These are phyloP conservation scores for Parochlus steinenii DNA, from an alignment of 2,888 invertebrate genomes.

Conservation along the genomic window DNA sequence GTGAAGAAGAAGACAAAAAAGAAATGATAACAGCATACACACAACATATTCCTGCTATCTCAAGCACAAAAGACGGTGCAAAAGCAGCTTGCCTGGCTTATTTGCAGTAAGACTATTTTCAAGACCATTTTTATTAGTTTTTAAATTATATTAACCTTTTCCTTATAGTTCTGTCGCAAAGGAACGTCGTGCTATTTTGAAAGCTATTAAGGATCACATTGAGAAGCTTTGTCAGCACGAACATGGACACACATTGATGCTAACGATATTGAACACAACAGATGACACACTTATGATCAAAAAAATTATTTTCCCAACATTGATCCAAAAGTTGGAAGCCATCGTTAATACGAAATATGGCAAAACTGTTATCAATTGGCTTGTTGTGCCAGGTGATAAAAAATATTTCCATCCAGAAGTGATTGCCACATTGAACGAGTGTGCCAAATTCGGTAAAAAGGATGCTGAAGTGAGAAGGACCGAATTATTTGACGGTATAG, in stretches of 20 bases:
- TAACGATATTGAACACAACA: slow-evolving; percentile 71
- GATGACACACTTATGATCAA: slow-evolving; percentile 86
- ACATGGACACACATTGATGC: slow-evolving; percentile 65
- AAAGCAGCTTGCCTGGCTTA: slow-evolving; percentile 61
- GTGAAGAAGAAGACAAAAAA: slow-evolving; percentile 45
- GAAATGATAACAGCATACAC: slow-evolving; percentile 62
- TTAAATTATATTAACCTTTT: too few relatives aligned
- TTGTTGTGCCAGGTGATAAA: slow-evolving; percentile 66
- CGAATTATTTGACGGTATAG: slow-evolving; percentile 52
- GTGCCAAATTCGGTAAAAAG: slow-evolving; percentile 60
- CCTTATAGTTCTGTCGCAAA: slow-evolving; percentile 2
- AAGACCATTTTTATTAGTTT: neutral
- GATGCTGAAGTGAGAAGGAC: slow-evolving; percentile 43
- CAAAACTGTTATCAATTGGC: slow-evolving; percentile 69
- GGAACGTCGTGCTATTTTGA: slow-evolving; percentile 51
- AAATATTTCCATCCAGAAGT: slow-evolving; percentile 70
- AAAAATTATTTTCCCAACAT: slow-evolving; percentile 58
- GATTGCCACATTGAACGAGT: slow-evolving; percentile 53
- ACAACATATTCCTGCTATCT: slow-evolving; percentile 43
- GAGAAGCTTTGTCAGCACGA: slow-evolving; percentile 69
- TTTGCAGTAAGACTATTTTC: slow-evolving; percentile 5
- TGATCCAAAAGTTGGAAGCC: slow-evolving; percentile 47
- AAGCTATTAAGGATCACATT: slow-evolving; percentile 72
- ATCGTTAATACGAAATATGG: slow-evolving; percentile 67
- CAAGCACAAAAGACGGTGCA: slow-evolving; percentile 68